Base-by-base conservation (phyloP, 2,113 vertebrate genomes). In the Rhinopomastus cyanomelas region DNA sequence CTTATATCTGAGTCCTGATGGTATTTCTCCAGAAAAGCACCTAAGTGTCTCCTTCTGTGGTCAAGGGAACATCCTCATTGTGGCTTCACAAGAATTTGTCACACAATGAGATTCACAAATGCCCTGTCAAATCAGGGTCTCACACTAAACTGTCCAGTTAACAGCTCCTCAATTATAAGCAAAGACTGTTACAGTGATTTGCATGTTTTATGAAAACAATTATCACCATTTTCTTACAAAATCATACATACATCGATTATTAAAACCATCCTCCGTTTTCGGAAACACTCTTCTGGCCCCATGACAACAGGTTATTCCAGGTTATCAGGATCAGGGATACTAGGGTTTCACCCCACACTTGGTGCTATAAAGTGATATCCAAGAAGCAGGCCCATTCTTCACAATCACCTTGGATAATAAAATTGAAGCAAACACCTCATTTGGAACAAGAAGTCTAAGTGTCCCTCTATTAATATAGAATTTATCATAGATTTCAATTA, bases 1-100 rank as follows among this genome's bases (percentile, higher is more conserved):
- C 67, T 78, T 85, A 34, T 16, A 14, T 75, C 55, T 71, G 66
- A 49, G 39, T 81, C 36, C 49, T 42, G 61, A 83, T 78, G 80
- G 80, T 42, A 30, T 60, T 39, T 71, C 32, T 93, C 76, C 80
- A 86, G 91, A 60, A 85, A 91, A 85, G 16, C 65, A 71, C 60
- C 89, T 74, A 78, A 56, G 26, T 34, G 39, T 11, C 37, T 32
- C 37, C 30, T 32, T 67, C 65, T 89, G 49, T 29, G 75, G 61
- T 17, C 49, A 85, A 85, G 26, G 67, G 53, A 85, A 65, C 11
- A 30, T 56, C 30, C 12, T 68, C 39, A 53, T 26, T 46, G 39
- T 78, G 86, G 57, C 49, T 85, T 80, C 68, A 67, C 1, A 3
- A 53, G 61, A 89, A 61, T 1, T 9, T 51, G 27, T 55, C 60